Evolutionary conservation across 2,113 vertebrate genomes (phyloP), one percentile per base, ranked within the genome.

Genomic region (Neopipo cinnamomea): DNA sequence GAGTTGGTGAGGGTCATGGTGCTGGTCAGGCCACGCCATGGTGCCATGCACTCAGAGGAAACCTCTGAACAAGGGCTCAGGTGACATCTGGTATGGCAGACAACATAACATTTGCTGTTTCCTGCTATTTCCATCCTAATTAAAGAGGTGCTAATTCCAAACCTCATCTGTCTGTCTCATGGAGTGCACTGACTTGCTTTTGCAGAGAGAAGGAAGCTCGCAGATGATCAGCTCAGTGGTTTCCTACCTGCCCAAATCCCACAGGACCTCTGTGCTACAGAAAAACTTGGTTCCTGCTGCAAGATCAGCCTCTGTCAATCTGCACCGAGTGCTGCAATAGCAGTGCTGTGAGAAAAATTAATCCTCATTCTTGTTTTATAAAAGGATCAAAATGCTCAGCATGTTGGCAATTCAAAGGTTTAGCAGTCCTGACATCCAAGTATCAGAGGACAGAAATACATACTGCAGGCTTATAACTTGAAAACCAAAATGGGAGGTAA

Each of bases 181-280:
- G 5, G 42, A 84, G 25, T 31, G 25, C 10, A 4, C 6, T 39
- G 44, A 46, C 0, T 3, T 44, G 67, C 22, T 50, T 22, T 20
- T 68, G 37, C 37, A 81, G 52, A 27, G 30, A 22, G 42, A 55
- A 65, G 46, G 47, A 24, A 39, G 42, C 35, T 42, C 6, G 2
- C 49, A 44, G 46, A 17, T 13, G 14, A 8, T 37, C 2, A 1
- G 31, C 30, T 52, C 0, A 0, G 62, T 28, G 24, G 21, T 50
- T 92, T 77, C 72, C 84, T 28, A 61, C 58, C 75, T 70, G 67
- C 31, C 24, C 1, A 55, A 49, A 67, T 44, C 83, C 58, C 14
- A 2, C 0, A 0, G 75, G 83, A 42, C 20, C 42, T 28, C 35
- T 47, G 35, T 67, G 58, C 61, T 9, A 8, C 14, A 46, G 23